Conservation (phyloP, 2,888 invertebrate species). For the Drosophila peninsularis region DNA sequence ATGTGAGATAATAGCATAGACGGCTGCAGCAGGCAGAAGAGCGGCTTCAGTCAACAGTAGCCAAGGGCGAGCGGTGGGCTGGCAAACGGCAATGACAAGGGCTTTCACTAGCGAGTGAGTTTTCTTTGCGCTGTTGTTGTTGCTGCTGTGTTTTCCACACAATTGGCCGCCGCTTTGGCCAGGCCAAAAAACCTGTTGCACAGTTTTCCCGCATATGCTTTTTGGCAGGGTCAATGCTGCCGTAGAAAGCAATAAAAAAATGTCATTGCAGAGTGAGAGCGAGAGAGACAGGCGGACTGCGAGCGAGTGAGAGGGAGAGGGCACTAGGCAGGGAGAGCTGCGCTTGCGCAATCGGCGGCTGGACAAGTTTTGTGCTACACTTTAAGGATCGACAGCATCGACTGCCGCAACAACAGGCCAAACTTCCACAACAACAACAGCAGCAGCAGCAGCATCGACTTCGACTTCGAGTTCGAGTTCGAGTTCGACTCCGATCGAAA, state of each 20-base stretch:
- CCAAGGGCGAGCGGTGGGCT: slow-evolving; percentile 33
- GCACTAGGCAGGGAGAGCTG: slow-evolving; percentile 19
- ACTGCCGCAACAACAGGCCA: slow-evolving; percentile 24
- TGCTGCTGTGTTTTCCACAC: slow-evolving; percentile 34
- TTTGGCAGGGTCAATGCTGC: slow-evolving; percentile 75
- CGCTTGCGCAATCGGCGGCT: slow-evolving; percentile 71
- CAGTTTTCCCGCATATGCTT: slow-evolving; percentile 73
- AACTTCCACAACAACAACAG: slow-evolving; percentile 13
- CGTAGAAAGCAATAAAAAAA: slow-evolving; percentile 70
- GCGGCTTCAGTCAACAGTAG: slow-evolving; percentile 19
- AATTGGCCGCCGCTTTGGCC: slow-evolving; percentile 30
- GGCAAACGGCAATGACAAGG: slow-evolving; percentile 38
- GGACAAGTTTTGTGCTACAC: slow-evolving; percentile 76
- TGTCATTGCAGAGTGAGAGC: slow-evolving; percentile 56
- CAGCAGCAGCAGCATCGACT: slow-evolving; percentile 7
- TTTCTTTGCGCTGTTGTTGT: slow-evolving; percentile 1
- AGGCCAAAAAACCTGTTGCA: slow-evolving; percentile 73
- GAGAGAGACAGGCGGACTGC: slow-evolving; percentile 1
- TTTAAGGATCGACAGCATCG: slow-evolving; percentile 67
- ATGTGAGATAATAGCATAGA: slow-evolving; percentile 53
- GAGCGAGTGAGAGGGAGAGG: neutral
- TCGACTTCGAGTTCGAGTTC: slow-evolving; percentile 11
- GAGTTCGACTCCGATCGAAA: slow-evolving; percentile 53
- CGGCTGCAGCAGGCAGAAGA: slow-evolving; percentile 1
- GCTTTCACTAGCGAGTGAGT: slow-evolving; percentile 53